phyloP scores from a whole-genome alignment of 2,113 vertebrate genomes.

The Scalopus aquaticus region DNA sequence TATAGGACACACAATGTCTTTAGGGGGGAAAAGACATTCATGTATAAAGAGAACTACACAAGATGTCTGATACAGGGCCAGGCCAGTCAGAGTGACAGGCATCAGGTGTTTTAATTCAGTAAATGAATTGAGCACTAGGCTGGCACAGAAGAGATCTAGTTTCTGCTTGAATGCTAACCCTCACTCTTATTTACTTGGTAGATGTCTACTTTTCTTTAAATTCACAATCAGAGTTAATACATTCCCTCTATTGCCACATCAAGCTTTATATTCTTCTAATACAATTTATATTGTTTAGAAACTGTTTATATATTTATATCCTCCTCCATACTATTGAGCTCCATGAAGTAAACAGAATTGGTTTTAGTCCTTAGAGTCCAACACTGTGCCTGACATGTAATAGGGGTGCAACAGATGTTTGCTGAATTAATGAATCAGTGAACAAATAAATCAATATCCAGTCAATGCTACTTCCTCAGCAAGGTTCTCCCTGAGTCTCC shows the following conservation, averaged over 20 bases:
- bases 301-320: neutral
- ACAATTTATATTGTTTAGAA: neutral
- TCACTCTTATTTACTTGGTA: neutral
- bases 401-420: too few relatives aligned
- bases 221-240: constrained; percentile 5
- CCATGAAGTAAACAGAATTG: neutral
- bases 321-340: neutral
- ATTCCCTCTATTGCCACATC: neutral
- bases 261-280: constrained; percentile 27
- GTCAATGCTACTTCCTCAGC: too few relatives aligned
- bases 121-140: neutral
- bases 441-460: too few relatives aligned
- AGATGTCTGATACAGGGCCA: neutral
- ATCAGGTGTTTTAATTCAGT: neutral
- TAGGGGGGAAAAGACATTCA: neutral
- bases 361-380: neutral
- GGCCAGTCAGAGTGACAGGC: neutral
- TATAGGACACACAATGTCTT: neutral
- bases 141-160: neutral
- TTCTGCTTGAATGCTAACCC: neutral
- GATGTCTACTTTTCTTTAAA: constrained; percentile 15
- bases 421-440: too few relatives aligned
- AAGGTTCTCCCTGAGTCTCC: too few relatives aligned
- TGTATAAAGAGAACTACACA: neutral
- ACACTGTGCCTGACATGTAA: neutral